phyloP scores from a whole-genome alignment of 2,113 vertebrate genomes.

The Boleophthalmus pectinirostris region DNA sequence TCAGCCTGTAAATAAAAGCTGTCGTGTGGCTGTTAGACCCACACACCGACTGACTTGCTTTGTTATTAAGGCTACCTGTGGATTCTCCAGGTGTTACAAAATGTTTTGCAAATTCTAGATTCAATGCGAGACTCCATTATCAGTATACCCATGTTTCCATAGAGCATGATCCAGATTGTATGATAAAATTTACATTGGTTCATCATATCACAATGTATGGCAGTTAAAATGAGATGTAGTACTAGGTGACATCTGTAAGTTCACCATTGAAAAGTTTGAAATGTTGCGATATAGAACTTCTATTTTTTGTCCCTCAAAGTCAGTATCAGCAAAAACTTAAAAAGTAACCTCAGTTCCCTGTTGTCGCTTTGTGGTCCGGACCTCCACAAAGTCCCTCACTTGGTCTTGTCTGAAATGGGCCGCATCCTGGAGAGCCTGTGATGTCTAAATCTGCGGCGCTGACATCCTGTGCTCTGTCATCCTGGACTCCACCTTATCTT shows the following conservation, averaged over 20 bases:
- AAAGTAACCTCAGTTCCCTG: background rate
- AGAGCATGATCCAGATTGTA: background rate
- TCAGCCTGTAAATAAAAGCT: too few species aligned
- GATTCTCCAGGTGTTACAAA: too few species aligned
- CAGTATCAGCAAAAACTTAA: too few species aligned
- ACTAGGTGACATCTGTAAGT: background rate
- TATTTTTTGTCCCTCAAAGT: background rate
- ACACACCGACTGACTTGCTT: too few species aligned
- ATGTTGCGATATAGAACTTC: background rate
- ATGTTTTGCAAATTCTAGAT: too few species aligned
- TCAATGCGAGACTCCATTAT: too few species aligned
- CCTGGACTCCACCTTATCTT: constrained; percentile 11
- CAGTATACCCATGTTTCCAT: background rate
- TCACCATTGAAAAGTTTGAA: background rate
- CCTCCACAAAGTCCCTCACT: background rate
- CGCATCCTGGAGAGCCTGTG: background rate
- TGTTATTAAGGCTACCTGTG: too few species aligned
- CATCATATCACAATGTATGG: too few species aligned
- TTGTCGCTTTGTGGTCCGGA: too few species aligned
- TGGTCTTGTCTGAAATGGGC: background rate
- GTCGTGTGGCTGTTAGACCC: too few species aligned
- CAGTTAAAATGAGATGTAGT: background rate
- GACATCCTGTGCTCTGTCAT: constrained; percentile 4
- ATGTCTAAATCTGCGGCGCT: background rate
- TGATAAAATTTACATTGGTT: background rate